Percentiles rank a stretch among this genome's conserved stretches.
These are phyloP conservation scores for Cherax quadricarinatus DNA, from an alignment of 1,140 invertebrate species.

Conservation along the genomic window DNA sequence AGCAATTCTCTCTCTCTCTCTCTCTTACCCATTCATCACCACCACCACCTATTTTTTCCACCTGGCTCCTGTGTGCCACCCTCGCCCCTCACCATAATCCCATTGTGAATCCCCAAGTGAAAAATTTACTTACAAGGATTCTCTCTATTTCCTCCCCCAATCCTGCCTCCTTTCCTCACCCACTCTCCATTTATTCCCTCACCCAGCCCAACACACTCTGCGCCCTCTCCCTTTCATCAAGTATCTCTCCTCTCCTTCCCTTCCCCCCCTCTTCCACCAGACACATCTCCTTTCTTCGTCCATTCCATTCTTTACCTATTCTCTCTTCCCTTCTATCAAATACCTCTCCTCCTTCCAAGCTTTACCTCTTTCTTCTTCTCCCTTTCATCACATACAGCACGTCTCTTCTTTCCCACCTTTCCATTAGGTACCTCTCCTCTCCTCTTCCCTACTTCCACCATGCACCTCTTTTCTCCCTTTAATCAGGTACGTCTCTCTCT, in stretches of 20 bases:
- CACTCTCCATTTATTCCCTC: too few species aligned
- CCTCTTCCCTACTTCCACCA: too few species aligned
- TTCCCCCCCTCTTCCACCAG: background rate
- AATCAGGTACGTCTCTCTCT: too few species aligned
- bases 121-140: background rate
- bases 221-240: background rate
- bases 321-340: background rate
- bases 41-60: background rate
- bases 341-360: too few species aligned
- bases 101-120: background rate
- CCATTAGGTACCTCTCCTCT: too few species aligned
- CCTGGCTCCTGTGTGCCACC: background rate
- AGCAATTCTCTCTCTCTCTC: background rate
- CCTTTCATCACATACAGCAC: too few species aligned
- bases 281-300: too few species aligned
- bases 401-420: too few species aligned
- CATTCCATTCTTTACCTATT: background rate
- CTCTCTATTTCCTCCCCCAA: slow-evolving; percentile 3
- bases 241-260: background rate
- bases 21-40: background rate
- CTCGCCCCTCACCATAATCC: background rate
- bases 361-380: too few species aligned
- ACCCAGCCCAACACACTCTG: background rate
- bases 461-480: background rate
- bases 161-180: background rate